Percentiles rank a stretch among this genome's conserved stretches.
Evolutionary conservation across 2,888 invertebrate genomes (phyloP).

Genomic region (Drosophila mayaguana): DNA sequence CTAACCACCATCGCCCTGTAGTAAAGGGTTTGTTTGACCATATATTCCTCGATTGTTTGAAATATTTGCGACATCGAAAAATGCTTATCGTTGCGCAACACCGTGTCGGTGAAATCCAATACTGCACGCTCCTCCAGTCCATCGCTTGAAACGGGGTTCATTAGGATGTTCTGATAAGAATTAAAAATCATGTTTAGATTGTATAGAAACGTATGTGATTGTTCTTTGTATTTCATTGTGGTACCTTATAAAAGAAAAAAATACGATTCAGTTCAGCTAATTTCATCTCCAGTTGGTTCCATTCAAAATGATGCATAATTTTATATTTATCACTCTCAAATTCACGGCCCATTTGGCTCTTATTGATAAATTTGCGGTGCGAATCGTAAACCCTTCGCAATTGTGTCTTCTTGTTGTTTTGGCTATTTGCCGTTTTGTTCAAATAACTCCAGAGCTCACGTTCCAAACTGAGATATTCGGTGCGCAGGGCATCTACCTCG

Average conservation of each 20-base stretch:
- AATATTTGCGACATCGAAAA: constrained; percentile 87
- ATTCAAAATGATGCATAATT: constrained; percentile 87
- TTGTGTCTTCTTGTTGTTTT: constrained; percentile 72
- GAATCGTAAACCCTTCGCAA: constrained; percentile 82
- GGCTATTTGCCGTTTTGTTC: constrained; percentile 63
- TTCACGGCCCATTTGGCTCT: constrained; percentile 53
- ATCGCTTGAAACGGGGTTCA: constrained; percentile 74
- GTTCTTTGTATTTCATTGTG: neutral
- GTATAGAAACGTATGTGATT: neutral
- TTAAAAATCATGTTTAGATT: neutral
- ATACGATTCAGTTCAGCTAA: constrained; percentile 88
- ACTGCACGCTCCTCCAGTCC: constrained; percentile 86
- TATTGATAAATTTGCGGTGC: constrained; percentile 77
- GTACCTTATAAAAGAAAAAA: constrained; percentile 89
- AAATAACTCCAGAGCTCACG: constrained; percentile 82
- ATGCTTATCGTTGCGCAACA: constrained; percentile 87
- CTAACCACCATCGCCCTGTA: constrained; percentile 89
- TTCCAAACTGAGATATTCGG: constrained; percentile 87
- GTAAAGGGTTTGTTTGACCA: constrained; percentile 89
- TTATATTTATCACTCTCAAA: constrained; percentile 76
- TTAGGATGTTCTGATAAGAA: constrained; percentile 55
- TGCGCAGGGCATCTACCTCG: constrained; percentile 87
- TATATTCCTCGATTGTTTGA: constrained; percentile 87
- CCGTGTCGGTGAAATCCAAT: constrained; percentile 88
- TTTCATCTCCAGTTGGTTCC: constrained; percentile 88